Evolutionary conservation across 2,888 invertebrate genomes (phyloP), one percentile per base, ranked within the genome.

Genomic region (Scelioninae gen. 1): DNA sequence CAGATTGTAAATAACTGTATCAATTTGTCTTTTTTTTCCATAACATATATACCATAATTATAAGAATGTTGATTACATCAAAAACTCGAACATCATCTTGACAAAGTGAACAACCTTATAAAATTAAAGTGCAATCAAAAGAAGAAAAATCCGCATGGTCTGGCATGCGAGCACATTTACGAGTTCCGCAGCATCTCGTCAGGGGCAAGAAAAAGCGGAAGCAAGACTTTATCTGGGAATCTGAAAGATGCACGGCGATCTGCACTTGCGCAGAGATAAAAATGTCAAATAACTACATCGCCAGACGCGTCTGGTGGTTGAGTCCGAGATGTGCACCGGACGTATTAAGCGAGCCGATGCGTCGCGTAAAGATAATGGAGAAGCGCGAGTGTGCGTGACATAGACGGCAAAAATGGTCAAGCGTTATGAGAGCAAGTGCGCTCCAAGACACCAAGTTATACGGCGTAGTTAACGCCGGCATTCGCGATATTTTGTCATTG

Each of bases 191-290:
- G 62, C 56, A 47, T 63, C 40, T 43, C 56, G 55, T 49, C 55
- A 23, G 13, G 55, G 53, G 43, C 16, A 69, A 60, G 76, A 76
- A 77, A 77, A 77, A 77, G 77, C 77, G 69, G 77, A 69, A 77
- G 77, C 69, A 43, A 68, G 47, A 77, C 55, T 77, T 77, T 76
- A 77, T 77, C 77, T 63, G 62, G 47, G 69, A 77, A 77, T 69
- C 77, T 69, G 43, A 58, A 15, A 60, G 76, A 76, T 45, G 60
- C 38, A 31, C 76, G 40, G 62, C 49, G 47, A 65, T 75, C 65
- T 65, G 45, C 72, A n/a, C 45, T 40, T 11, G 58, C 69, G 62
- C 32, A 38, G 47, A 63, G 51, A 77, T 23, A 23, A 77, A 77
- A 77, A 77, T 77, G 68, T 60, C 53, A 68, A 77, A 68, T 76